phyloP scores from a whole-genome alignment of 2,797 vertebrate genomes.

The Moxostoma hubbsi region DNA sequence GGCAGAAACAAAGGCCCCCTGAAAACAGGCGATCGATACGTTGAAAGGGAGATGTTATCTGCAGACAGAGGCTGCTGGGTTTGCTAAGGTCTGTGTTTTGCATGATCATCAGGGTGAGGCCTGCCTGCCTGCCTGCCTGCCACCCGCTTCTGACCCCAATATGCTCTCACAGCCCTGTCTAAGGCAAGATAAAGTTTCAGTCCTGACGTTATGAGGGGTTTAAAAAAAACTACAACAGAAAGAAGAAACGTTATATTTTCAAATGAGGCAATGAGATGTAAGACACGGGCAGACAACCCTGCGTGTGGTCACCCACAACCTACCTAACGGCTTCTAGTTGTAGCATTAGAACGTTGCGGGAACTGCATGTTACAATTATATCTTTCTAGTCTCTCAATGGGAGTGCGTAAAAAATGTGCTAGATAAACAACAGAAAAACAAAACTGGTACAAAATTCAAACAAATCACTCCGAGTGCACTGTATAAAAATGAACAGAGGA shows the following conservation, averaged over 20 bases:
- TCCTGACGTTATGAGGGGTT: constrained; percentile 65
- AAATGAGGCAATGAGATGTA: constrained; percentile 61
- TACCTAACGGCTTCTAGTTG: background rate
- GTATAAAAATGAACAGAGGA: constrained; percentile 76
- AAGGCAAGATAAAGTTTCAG: constrained; percentile 75
- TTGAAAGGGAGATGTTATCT: constrained; percentile 41
- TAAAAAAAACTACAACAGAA: constrained; percentile 24
- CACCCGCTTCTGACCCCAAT: constrained; percentile 76
- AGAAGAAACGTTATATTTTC: constrained; percentile 6
- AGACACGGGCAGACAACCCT: constrained; percentile 45
- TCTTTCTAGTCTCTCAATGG: constrained; percentile 60
- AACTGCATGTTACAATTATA: constrained; percentile 64
- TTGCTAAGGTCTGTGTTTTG: constrained; percentile 64
- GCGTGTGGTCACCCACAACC: constrained; percentile 32
- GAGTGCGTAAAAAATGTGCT: constrained; percentile 56
- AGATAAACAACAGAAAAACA: constrained; percentile 71
- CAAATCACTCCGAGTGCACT: constrained; percentile 74
- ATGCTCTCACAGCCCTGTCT: constrained; percentile 70
- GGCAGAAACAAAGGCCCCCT: constrained; percentile 38
- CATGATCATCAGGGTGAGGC: constrained; percentile 68
- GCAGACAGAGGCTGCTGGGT: constrained; percentile 49
- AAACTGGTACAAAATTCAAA: constrained; percentile 84
- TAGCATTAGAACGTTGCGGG: background rate
- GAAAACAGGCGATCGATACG: constrained; percentile 62
- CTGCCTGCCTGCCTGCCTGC: constrained; percentile 71